A percentile compares a stretch with the other conserved stretches of the same genome.
Evolutionary conservation across 35 echinoderm and acorn worm genomes (phyloP).

Genomic region (Apostichopus californicus): DNA sequence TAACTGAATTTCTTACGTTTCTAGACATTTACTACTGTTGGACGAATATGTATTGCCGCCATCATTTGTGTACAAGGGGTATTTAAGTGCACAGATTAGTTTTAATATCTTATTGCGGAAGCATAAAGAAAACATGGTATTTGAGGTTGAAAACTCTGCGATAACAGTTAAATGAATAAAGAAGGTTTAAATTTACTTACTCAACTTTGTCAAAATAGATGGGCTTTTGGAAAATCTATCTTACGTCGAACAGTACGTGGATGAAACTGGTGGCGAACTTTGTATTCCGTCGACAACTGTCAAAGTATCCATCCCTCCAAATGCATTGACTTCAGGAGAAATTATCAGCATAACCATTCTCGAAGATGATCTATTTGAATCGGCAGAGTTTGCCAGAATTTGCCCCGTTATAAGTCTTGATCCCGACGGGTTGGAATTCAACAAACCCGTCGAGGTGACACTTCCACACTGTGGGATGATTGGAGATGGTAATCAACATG

Average conservation of each 20-base stretch:
- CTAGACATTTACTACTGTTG: too few relatives aligned
- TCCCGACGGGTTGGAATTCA: not conserved
- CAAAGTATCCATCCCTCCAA: slow-evolving; percentile 15
- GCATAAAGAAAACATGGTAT: too few relatives aligned
- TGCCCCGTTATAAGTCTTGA: not conserved
- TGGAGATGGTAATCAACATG: not conserved
- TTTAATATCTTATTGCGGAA: too few relatives aligned
- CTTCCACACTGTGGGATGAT: not conserved
- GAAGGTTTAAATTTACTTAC: too few relatives aligned
- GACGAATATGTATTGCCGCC: too few relatives aligned
- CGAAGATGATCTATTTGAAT: not conserved
- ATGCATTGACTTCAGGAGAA: not conserved
- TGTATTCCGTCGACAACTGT: not conserved
- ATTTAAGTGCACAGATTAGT: too few relatives aligned
- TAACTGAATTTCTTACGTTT: too few relatives aligned
- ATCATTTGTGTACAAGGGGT: too few relatives aligned
- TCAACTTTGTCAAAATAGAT: not conserved
- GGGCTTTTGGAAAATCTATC: not conserved
- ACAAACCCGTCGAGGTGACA: not conserved
- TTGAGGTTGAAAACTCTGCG: too few relatives aligned
- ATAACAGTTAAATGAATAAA: too few relatives aligned
- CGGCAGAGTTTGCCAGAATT: not conserved
- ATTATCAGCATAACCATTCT: not conserved
- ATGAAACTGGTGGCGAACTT: not conserved
- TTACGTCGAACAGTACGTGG: not conserved